Conservation (phyloP, 2,113 vertebrate species). For the Vimba vimba region DNA sequence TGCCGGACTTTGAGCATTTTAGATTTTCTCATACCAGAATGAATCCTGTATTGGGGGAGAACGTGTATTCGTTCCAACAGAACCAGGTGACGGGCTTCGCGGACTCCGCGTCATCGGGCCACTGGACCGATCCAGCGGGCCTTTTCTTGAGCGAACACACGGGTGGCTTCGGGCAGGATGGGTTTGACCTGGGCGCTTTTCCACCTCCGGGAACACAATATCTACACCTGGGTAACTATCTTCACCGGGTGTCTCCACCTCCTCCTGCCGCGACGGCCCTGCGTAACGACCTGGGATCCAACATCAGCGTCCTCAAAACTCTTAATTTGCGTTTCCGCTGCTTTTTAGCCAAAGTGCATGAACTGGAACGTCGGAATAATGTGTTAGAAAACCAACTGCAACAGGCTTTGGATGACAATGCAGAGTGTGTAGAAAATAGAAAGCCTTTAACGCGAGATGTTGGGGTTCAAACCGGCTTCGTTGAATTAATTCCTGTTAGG, state of each 20-base stretch:
- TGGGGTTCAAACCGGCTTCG: constrained; percentile 79
- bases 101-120: constrained; percentile 58
- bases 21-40: constrained; percentile 75
- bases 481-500: constrained; percentile 57
- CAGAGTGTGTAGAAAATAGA: constrained; percentile 56
- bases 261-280: constrained; percentile 69
- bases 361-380: constrained; percentile 85
- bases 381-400: constrained; percentile 85
- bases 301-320: constrained; percentile 87
- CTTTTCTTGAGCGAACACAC: constrained; percentile 66
- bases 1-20: constrained; percentile 79
- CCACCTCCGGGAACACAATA: constrained; percentile 63
- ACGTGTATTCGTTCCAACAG: constrained; percentile 62
- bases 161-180: constrained; percentile 60
- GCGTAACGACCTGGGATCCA: constrained; percentile 84
- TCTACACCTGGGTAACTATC: constrained; percentile 59
- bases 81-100: constrained; percentile 59
- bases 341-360: constrained; percentile 87
- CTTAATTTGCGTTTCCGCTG: constrained; percentile 87
- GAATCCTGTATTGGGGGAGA: constrained; percentile 74
- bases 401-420: constrained; percentile 67
- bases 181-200: constrained; percentile 64
- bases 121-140: constrained; percentile 41
- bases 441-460: constrained; percentile 74
- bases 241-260: constrained; percentile 71